phyloP scores from a whole-genome alignment of 2,113 vertebrate genomes.

The Entelurus aequoreus region DNA sequence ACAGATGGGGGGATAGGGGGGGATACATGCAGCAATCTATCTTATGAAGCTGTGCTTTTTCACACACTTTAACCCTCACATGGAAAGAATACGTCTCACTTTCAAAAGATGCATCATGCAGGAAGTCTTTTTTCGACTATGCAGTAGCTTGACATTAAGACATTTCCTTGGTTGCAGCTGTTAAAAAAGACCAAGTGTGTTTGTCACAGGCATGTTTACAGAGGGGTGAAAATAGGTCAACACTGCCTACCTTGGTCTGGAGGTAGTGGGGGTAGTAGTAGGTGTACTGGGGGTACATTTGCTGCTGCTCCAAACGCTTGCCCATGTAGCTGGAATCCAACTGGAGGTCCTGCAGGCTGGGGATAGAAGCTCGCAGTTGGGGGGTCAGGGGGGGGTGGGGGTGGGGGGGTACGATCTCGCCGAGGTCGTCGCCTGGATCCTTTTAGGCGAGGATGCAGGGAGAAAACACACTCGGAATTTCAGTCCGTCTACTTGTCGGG shows the following conservation, averaged over 20 bases:
- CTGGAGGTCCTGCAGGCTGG: conserved; percentile 57
- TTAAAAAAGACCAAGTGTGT: neutral
- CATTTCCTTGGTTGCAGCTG: neutral
- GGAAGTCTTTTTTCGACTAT: neutral
- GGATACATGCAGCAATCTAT: conserved; percentile 12
- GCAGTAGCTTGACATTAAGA: neutral
- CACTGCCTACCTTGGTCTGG: conserved; percentile 88
- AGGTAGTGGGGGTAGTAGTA: conserved; percentile 97
- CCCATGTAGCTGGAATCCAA: conserved; percentile 97
- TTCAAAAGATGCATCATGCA: neutral
- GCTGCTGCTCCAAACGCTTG: conserved; percentile 98
- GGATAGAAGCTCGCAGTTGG: conserved; percentile 49
- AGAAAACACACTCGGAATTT: conserved; percentile 29
- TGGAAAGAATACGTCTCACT: neutral
- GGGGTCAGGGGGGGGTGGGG: too few relatives aligned
- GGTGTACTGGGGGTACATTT: conserved; percentile 99
- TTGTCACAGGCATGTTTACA: conserved; percentile 3
- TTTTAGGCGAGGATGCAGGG: conserved; percentile 38
- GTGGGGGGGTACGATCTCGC: conserved; percentile 20
- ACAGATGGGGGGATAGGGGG: conserved; percentile 17
- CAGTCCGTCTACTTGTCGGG: conserved; percentile 44
- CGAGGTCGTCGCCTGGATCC: conserved; percentile 43
- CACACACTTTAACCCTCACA: neutral
- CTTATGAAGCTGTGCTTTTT: neutral
- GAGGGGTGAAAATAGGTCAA: conserved; percentile 36